A percentile compares a stretch with the other conserved stretches of the same genome.
Conservation (phyloP, 2,797 vertebrate genomes). For the Enteromius paludinosus region DNA sequence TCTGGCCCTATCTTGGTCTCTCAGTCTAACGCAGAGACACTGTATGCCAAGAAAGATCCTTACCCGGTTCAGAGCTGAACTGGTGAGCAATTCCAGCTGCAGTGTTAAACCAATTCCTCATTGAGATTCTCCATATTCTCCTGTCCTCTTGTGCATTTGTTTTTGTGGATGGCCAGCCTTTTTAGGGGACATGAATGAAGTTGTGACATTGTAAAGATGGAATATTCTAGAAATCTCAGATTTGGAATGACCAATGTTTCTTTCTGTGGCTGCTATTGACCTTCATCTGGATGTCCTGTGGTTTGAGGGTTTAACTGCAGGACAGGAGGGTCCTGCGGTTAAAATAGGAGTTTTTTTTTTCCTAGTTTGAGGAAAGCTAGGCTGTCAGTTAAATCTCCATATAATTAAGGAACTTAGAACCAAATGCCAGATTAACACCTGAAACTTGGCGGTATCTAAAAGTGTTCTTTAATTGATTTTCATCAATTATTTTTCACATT, state of each 20-base stretch:
- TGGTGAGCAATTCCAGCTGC: too few species aligned
- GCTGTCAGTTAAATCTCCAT: background rate
- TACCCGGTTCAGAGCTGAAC: too few species aligned
- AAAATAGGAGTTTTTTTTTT: too few species aligned
- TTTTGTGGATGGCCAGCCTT: background rate
- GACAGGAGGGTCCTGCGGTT: too few species aligned
- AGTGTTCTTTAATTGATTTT: background rate
- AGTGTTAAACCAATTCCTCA: too few species aligned
- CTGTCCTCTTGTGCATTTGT: background rate
- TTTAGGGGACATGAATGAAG: background rate
- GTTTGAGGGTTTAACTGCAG: background rate
- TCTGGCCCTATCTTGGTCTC: too few species aligned
- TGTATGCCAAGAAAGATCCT: too few species aligned
- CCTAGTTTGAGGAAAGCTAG: background rate
- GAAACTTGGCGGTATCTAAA: background rate
- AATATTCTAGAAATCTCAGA: background rate
- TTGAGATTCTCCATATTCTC: background rate
- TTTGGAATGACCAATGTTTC: background rate
- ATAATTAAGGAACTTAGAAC: background rate
- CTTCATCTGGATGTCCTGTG: background rate
- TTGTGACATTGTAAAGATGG: background rate
- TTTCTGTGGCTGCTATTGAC: background rate
- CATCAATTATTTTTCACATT: background rate
- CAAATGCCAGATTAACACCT: background rate
- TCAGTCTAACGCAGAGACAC: too few species aligned